Evolutionary conservation across 2,888 invertebrate species (phyloP).

Genomic region (Tipula helvola): DNA sequence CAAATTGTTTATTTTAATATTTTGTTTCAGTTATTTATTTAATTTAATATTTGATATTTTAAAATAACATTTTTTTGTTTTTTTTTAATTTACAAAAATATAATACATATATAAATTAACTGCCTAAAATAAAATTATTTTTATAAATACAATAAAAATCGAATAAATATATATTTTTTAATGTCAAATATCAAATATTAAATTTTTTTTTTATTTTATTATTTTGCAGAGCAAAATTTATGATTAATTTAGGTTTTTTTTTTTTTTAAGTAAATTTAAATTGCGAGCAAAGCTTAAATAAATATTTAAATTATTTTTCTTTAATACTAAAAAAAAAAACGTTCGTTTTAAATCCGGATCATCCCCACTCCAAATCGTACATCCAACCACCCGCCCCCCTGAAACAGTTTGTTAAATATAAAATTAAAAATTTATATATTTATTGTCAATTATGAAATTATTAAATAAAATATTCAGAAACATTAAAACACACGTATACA

Average conservation of each 20-base stretch:
- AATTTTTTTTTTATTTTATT: background rate
- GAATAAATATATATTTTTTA: background rate
- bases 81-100: background rate
- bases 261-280: background rate
- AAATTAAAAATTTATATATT: background rate
- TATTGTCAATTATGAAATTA: background rate
- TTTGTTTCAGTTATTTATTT: background rate
- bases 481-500: background rate
- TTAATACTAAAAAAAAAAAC: background rate
- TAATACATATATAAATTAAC: background rate
- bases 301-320: background rate
- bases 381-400: background rate
- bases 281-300: background rate
- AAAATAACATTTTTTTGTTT: background rate
- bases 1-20: background rate
- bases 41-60: background rate
- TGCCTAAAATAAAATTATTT: constrained; percentile 1
- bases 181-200: background rate
- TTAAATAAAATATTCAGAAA: background rate
- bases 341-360: background rate
- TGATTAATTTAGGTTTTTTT: background rate
- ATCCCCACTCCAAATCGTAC: background rate
- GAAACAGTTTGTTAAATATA: background rate
- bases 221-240: background rate
- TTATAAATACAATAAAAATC: background rate